A percentile compares a stretch with the other conserved stretches of the same genome.
These are phyloP conservation scores for Trididemnum miniatum DNA, from an alignment of 23 tunicate genomes.

Conservation along the genomic window DNA sequence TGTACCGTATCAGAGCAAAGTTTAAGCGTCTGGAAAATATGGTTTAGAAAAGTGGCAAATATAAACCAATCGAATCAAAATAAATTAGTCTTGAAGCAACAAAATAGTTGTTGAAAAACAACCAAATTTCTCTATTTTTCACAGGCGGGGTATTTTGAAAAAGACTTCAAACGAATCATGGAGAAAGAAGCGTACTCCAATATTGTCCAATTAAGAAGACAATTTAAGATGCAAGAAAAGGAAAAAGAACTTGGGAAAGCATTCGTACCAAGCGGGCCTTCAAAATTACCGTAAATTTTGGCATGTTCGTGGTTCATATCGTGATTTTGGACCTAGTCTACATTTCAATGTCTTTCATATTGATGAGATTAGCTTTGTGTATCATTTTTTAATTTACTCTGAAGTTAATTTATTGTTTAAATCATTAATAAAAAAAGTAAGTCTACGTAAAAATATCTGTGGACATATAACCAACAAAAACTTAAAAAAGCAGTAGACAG, in stretches of 20 bases:
- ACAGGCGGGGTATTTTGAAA: conserved; percentile 96
- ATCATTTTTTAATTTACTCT: no score
- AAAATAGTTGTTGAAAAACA: not conserved
- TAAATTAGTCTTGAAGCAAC: no score
- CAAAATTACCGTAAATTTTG: conserved; percentile 64
- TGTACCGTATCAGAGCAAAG: no score
- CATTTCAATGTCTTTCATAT: no score
- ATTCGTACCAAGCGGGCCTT: conserved; percentile 68
- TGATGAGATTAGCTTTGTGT: no score
- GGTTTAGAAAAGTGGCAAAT: not conserved
- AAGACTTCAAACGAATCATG: conserved; percentile 81
- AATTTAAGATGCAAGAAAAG: conserved; percentile 46
- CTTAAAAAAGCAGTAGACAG: no score
- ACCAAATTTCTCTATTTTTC: no score
- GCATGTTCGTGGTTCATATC: not conserved
- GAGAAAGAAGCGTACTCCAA: conserved; percentile 98
- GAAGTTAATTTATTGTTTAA: no score
- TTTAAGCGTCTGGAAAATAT: not conserved
- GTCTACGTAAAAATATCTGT: no score
- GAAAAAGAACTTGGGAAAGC: conserved; percentile 91
- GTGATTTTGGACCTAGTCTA: not conserved
- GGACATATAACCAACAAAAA: no score
- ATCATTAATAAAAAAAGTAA: no score
- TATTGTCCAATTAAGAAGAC: conserved; percentile 63
- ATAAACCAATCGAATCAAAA: not conserved